These are phyloP conservation scores for Rutilus rutilus DNA, from an alignment of 2,113 vertebrate genomes.

Conservation along the genomic window DNA sequence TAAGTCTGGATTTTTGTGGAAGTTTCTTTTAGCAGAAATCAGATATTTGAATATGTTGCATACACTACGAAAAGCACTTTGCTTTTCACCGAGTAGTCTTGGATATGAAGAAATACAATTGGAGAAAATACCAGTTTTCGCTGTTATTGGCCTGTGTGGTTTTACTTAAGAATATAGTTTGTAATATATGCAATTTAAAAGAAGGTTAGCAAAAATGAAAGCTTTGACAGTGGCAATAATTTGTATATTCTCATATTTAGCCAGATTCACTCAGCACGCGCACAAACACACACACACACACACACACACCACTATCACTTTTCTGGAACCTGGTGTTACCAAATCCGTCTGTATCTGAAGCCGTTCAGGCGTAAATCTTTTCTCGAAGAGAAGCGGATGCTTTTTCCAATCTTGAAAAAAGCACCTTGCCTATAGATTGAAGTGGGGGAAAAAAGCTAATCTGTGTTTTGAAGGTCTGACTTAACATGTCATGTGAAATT, in stretches of 20 bases:
- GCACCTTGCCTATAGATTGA: constrained; percentile 59
- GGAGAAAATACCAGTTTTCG: constrained; percentile 24
- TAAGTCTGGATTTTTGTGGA: not conserved
- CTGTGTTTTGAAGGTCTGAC: constrained; percentile 66
- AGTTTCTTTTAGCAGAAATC: constrained; percentile 16
- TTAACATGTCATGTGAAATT: constrained; percentile 52
- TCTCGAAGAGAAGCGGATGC: constrained; percentile 44
- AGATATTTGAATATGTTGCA: constrained; percentile 30
- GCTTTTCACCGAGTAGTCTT: constrained; percentile 23
- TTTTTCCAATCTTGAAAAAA: constrained; percentile 55
- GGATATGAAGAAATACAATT: not conserved
- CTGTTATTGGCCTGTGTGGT: constrained; percentile 16
- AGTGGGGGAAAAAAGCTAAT: constrained; percentile 38
- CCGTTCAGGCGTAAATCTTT: constrained; percentile 27
- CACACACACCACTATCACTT: constrained; percentile 16
- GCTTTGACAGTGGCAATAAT: constrained; percentile 49
- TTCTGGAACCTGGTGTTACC: constrained; percentile 33
- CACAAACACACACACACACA: not conserved
- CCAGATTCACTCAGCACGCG: not conserved
- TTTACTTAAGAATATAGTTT: constrained; percentile 39
- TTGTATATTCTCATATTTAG: constrained; percentile 41
- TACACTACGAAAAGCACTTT: constrained; percentile 49
- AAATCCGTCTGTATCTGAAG: constrained; percentile 34
- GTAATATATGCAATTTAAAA: constrained; percentile 60
- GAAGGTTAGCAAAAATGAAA: not conserved